Percentiles rank a stretch among this genome's conserved stretches.
Conservation (phyloP, 1,140 invertebrate species). For the Cydia pomonella region DNA sequence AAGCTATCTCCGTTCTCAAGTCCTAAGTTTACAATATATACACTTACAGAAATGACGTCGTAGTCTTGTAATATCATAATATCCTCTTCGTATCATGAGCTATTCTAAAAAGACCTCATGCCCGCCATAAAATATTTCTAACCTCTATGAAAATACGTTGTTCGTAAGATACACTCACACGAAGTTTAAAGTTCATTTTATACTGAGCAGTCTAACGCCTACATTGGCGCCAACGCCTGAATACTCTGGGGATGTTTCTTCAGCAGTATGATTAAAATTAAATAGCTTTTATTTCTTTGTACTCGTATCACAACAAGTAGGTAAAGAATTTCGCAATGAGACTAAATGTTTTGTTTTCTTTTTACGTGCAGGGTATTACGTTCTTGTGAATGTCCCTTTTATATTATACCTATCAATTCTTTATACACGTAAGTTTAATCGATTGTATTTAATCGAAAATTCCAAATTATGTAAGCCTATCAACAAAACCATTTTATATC, state of each 20-base stretch:
- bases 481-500: no score
- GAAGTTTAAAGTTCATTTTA: background rate
- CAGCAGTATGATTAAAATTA: background rate
- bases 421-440: no score
- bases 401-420: no score
- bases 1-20: background rate
- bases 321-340: background rate
- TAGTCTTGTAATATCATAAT: constrained; percentile 6
- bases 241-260: background rate
- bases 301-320: background rate
- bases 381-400: no score
- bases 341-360: no score
- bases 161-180: background rate
- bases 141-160: background rate
- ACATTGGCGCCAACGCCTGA: background rate
- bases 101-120: background rate
- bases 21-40: constrained; percentile 2
- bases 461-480: no score
- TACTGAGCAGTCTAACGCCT: background rate
- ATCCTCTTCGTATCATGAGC: background rate
- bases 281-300: constrained; percentile 7
- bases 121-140: background rate
- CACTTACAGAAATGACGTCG: background rate
- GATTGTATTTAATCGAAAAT: no score
- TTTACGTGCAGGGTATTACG: no score